A percentile compares a stretch with the other conserved stretches of the same genome.
Evolutionary conservation across 2,113 vertebrate species (phyloP).

Genomic region (Sinocyclocheilus rhinocerous): DNA sequence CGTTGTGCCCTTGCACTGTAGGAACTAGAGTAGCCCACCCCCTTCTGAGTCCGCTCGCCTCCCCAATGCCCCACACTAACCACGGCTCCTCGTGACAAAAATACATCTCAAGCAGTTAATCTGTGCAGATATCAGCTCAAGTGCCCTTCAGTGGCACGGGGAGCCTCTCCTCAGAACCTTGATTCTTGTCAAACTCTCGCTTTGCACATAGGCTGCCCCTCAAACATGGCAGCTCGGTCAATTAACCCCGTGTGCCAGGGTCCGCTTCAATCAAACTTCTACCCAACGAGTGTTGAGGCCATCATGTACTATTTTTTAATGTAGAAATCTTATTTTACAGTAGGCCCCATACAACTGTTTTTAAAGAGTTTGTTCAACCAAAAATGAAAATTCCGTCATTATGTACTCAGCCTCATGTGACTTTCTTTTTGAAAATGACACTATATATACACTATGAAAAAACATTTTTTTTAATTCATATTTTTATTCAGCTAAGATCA

Average conservation of each 20-base stretch:
- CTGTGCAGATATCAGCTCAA: conserved; percentile 78
- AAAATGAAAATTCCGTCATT: neutral
- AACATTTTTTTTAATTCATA: neutral
- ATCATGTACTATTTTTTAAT: neutral
- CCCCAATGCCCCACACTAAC: conserved; percentile 63
- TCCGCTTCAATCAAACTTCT: neutral
- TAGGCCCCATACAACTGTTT: neutral
- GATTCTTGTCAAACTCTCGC: conserved; percentile 40
- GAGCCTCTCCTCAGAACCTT: conserved; percentile 63
- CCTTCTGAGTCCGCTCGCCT: neutral
- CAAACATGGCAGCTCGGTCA: conserved; percentile 42
- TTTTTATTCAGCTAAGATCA: neutral
- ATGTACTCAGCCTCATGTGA: neutral
- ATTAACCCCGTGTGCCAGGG: conserved; percentile 43
- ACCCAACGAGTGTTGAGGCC: neutral
- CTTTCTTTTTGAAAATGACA: too few relatives aligned
- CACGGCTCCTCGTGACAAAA: conserved; percentile 74
- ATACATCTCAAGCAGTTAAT: conserved; percentile 81
- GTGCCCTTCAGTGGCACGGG: conserved; percentile 70
- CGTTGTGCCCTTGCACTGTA: conserved; percentile 38
- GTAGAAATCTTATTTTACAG: neutral
- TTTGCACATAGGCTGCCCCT: conserved; percentile 10
- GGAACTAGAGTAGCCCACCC: neutral
- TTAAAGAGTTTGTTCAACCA: neutral
- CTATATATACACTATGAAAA: too few relatives aligned